Percentiles rank a stretch among this genome's conserved stretches.
These are phyloP conservation scores for Parotia lawesii DNA, from an alignment of 2,113 vertebrate species.

Conservation along the genomic window DNA sequence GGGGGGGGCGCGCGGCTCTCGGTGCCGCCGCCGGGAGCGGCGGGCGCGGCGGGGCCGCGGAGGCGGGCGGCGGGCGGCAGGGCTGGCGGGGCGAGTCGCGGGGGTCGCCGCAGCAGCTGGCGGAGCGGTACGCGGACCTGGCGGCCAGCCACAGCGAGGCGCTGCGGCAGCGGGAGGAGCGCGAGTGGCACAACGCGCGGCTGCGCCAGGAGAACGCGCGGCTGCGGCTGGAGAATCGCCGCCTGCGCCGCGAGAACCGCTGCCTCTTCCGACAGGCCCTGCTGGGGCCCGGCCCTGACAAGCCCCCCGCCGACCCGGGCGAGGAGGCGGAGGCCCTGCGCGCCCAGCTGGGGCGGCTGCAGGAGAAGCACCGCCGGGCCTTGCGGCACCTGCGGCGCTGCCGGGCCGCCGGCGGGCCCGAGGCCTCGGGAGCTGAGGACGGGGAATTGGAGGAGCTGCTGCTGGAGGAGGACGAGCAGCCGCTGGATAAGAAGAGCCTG, in stretches of 20 bases:
- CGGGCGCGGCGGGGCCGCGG: too few relatives aligned
- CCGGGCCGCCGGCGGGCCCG: not conserved
- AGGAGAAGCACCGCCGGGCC: constrained; percentile 56
- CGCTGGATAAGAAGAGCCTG: not conserved
- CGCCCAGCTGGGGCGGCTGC: not conserved
- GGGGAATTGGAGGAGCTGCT: not conserved
- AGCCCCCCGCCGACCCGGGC: not conserved
- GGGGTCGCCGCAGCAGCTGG: constrained; percentile 63
- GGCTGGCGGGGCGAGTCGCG: constrained; percentile 19
- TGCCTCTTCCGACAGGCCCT: constrained; percentile 64
- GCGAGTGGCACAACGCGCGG: constrained; percentile 77
- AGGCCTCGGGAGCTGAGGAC: not conserved
- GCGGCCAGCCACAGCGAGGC: constrained; percentile 79
- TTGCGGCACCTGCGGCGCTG: constrained; percentile 49
- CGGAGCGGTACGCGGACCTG: constrained; percentile 80
- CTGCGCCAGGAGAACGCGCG: constrained; percentile 76
- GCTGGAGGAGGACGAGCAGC: not conserved
- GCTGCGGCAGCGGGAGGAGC: constrained; percentile 80
- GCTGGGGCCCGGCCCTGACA: not conserved
- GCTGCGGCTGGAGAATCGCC: constrained; percentile 77
- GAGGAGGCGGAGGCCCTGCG: not conserved
- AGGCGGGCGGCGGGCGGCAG: not conserved
- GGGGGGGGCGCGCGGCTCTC: too few relatives aligned
- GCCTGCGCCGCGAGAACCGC: constrained; percentile 78
- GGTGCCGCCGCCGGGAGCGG: too few relatives aligned